Conservation (phyloP, 2,888 invertebrate genomes). For the Leptinotarsa haldemani region DNA sequence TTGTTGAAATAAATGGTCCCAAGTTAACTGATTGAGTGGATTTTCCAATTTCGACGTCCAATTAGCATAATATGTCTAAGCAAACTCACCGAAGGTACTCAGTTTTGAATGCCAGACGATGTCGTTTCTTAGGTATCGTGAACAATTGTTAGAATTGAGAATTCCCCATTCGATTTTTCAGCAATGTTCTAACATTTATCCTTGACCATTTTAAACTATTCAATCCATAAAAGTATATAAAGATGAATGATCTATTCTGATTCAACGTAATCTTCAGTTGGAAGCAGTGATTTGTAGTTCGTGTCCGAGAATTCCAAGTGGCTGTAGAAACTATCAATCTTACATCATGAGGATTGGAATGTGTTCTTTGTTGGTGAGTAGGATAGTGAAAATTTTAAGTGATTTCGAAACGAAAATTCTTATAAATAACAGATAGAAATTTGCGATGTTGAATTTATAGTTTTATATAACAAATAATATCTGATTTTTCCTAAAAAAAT, state of each 20-base stretch:
- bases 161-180: slow-evolving; percentile 11
- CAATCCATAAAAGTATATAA: slow-evolving; percentile 18
- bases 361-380: slow-evolving; percentile 7
- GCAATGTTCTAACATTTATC: background rate
- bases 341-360: slow-evolving; percentile 13
- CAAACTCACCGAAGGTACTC: background rate
- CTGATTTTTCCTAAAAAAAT: too few relatives aligned
- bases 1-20: background rate
- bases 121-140: background rate
- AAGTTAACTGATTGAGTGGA: background rate
- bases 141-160: background rate
- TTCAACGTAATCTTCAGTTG: background rate
- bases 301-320: background rate
- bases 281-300: background rate
- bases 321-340: background rate
- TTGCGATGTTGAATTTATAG: too few relatives aligned
- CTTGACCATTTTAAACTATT: background rate
- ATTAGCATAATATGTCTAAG: background rate
- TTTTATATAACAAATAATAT: too few relatives aligned
- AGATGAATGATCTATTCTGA: background rate
- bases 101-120: background rate
- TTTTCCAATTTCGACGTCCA: background rate
- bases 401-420: background rate
- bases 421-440: background rate
- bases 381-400: background rate